Evolutionary conservation across 2,888 invertebrate species (phyloP), one percentile per base, ranked within the genome.

Genomic region (Cybosia mesomella): DNA sequence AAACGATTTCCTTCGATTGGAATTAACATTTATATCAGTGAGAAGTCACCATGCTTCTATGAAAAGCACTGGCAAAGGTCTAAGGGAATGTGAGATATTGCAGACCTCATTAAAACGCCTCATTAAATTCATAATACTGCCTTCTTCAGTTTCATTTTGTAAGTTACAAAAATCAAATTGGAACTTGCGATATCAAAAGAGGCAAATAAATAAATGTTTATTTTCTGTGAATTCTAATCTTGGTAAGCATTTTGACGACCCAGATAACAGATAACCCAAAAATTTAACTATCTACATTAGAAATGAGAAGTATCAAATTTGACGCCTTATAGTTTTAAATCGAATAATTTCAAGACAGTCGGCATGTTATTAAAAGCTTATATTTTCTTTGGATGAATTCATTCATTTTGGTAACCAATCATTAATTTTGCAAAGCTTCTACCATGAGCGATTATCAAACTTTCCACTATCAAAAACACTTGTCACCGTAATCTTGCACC

Each of bases 401-500:
- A 55, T 43, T 7, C 24, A 55, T 22, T 55, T 21, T 24, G 24
- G 24, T 10, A 0, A 4, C 24, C 5, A 4, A 55, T 55, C 0
- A 13, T 28, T 15, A 28, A 55, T 22, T 22, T 24, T 15, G 28
- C 24, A 49, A 49, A n/a, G 7, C 7, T 43, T 1, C 4, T 55
- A 28, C n/a, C 18, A 32, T 32, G 32, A n/a, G 13, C 15, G 5
- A 3, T 32, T 28, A 57, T 57, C 32, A 24, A 64, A 64, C 69
- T 72, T 67, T 74, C 70, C 67, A 68, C 43, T 70, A 73, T 70
- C 70, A 72, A 69, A 67, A 70, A 60, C 77, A 77, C 79, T 76
- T 79, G 82, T 81, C 73, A 68, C 71, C 64, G 69, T 79, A 81
- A 81, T 80, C 76, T 75, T 64, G 67, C 64, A 72, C 69, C 66